phyloP scores from a whole-genome alignment of 2,113 vertebrate genomes.

The Brachypteracias leptosomus region DNA sequence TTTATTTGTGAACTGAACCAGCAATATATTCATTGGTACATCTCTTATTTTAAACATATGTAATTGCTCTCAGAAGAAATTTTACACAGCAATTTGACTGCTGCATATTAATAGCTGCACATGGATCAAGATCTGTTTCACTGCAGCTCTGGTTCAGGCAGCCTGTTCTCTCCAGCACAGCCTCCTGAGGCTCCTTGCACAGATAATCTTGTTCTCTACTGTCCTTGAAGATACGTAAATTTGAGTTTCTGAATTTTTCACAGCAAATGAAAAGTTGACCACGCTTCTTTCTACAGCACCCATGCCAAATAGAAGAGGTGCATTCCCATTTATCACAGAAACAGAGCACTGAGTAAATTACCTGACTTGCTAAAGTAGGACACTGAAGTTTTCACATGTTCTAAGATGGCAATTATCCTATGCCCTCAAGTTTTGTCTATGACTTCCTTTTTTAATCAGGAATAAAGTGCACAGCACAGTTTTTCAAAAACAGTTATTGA shows the following conservation, averaged over 20 bases:
- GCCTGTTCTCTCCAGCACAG: background rate
- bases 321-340: background rate
- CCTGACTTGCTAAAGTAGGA: conserved; percentile 39
- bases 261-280: conserved; percentile 4
- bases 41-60: background rate
- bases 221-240: conserved; percentile 37
- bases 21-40: background rate
- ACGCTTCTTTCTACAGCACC: background rate
- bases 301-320: background rate
- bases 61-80: conserved; percentile 5
- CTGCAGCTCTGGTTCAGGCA: background rate
- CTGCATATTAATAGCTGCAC: background rate
- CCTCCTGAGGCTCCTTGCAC: background rate
- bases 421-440: conserved; percentile 28
- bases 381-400: background rate
- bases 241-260: background rate
- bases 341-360: conserved; percentile 25
- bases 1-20: background rate
- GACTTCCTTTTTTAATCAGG: background rate
- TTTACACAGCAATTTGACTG: background rate
- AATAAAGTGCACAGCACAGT: background rate
- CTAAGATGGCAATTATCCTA: conserved; percentile 15
- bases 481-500: background rate
- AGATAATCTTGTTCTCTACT: conserved; percentile 20
- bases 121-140: background rate